phyloP scores from a whole-genome alignment of 2,797 vertebrate genomes.

The Esox masquinongy region DNA sequence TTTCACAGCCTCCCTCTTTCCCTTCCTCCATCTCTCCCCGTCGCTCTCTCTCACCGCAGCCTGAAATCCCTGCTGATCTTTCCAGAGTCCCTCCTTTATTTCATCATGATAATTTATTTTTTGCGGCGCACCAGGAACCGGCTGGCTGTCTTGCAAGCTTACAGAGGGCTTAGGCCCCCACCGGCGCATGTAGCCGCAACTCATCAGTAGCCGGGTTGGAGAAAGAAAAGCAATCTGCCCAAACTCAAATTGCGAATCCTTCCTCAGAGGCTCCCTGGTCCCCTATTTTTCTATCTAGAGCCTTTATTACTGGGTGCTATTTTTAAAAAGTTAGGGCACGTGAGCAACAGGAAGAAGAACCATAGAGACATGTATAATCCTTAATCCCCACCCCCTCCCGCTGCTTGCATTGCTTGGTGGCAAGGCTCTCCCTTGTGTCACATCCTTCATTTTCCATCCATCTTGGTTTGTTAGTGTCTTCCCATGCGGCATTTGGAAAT shows the following conservation, averaged over 20 bases:
- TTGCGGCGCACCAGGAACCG: slow-evolving; percentile 39
- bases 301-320: slow-evolving; percentile 6
- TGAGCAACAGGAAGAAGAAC: slow-evolving; percentile 11
- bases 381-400: slow-evolving; percentile 30
- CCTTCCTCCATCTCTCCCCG: neutral
- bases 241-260: slow-evolving; percentile 71
- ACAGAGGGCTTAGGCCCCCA: slow-evolving; percentile 59
- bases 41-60: slow-evolving; percentile 42
- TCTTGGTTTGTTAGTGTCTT: neutral
- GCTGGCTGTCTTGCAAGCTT: slow-evolving; percentile 38
- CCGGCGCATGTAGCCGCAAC: slow-evolving; percentile 58
- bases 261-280: slow-evolving; percentile 58
- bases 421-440: slow-evolving; percentile 39
- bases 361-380: slow-evolving; percentile 8
- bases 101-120: slow-evolving; percentile 62
- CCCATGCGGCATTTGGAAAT: neutral
- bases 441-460: slow-evolving; percentile 39
- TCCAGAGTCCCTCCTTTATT: slow-evolving; percentile 72
- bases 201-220: slow-evolving; percentile 53
- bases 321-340: slow-evolving; percentile 8
- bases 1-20: slow-evolving; percentile 8
- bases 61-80: slow-evolving; percentile 73
- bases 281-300: slow-evolving; percentile 31
- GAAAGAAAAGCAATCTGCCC: slow-evolving; percentile 71
- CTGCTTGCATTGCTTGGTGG: slow-evolving; percentile 45